Base-by-base conservation (phyloP, 2,113 vertebrate genomes). In the Arenaria interpres region DNA sequence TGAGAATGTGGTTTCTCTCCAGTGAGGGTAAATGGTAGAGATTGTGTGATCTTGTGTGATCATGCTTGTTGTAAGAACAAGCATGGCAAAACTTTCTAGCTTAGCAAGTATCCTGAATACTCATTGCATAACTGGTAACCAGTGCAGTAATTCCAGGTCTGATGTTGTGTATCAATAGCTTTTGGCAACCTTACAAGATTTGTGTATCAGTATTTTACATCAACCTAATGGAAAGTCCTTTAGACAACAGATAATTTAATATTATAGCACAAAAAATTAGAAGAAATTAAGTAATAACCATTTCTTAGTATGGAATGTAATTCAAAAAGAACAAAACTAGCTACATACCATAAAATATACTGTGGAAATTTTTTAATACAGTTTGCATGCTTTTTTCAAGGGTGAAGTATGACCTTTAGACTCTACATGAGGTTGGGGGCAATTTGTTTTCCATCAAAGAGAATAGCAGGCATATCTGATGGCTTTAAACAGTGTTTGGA, bases 371-470 rank as follows among this genome's bases (percentile, higher is more conserved):
- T 95, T 60, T 64, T 25, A 69, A 41, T 35, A 73, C 7, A 51
- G 23, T 15, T 67, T 84, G 4, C 7, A 9, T 74, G 16, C 14
- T 89, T 88, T 89, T 90, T 85, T 56, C 19, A 33, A 21, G 27
- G 28, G 62, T 71, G 75, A 27, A 64, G 7, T 50, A 57, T 67
- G 46, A 94, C 41, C 59, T 88, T 67, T 85, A 88, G 51, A 46
- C 23, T 63, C 14, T 68, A 4, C 33, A 7, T 2, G 14, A 39
- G 14, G 76, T 23, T 77, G 37, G 24, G 24, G 88, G 23, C n/a
- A 85, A 62, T 93, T 45, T 79, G 60, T 88, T 90, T 92, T 96
- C 73, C 64, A 81, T 90, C 56, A 72, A 75, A 92, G 76, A 57
- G 33, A 95, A 87, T 2, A 82, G 27, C 12, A 93, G 75, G 68